Base-by-base conservation (phyloP, 2,888 invertebrate species). In the Ichneumoninae sp. region DNA sequence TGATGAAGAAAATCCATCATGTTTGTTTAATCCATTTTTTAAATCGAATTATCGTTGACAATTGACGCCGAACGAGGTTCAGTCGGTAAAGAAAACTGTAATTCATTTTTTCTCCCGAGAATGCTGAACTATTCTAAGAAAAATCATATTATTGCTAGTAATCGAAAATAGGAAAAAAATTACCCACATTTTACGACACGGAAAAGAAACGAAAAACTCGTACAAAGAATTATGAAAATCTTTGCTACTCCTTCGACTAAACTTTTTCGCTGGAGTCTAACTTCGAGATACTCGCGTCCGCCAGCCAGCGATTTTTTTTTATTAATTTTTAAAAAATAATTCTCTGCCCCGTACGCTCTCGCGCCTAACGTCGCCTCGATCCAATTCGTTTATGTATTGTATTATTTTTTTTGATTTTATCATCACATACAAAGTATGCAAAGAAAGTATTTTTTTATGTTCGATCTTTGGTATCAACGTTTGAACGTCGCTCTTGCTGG, bases 391-490 rank as follows among this genome's bases (percentile, higher is more conserved):
- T 19, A 52, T 84, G 4, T 36, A n/a, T 54, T 62, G 66, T 7
- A 22, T 66, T 40, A 40, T 36, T 40, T 8, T 57, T 60, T 47
- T 62, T 62, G 44, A 16, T 8, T 60, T 44, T 44, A 13, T 44
- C 44, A 44, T 13, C 16, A 13, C 44, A 44, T 16, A 3, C 16
- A 44, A 3, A 3, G 44, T 16, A 16, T 16, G 44, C 44, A 44
- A 16, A 44, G 44, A 44, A 44, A 44, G 44, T 44, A 44, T 44
- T 44, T 44, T 40, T 40, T 30, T 75, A 68, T 30, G 69, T 72
- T 70, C 65, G 69, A 70, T 84, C 84, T 84, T 84, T 84, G 84
- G 84, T 81, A 80, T 81, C 62, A 3, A 74, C 69, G 72, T 52
- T 62, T 62, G 54, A 65, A 50, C 70, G 47, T 60, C 13, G 22